These are phyloP conservation scores for Bombus ignitus DNA, from an alignment of 1,140 invertebrate species.

Conservation along the genomic window DNA sequence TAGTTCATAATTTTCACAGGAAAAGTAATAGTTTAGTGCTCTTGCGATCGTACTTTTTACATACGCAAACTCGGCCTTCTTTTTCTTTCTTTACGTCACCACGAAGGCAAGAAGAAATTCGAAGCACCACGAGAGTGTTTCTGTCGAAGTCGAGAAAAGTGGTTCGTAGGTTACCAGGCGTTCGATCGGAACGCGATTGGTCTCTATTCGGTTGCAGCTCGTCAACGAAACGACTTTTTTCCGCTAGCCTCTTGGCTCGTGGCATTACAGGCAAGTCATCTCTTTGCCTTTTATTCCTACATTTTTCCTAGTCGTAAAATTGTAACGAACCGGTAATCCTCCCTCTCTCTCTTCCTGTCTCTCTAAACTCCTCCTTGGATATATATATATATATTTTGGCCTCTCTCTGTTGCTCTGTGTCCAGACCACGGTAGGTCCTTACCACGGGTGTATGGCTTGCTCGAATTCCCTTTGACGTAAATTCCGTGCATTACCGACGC, in stretches of 20 bases:
- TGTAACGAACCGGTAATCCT: conserved; percentile 38
- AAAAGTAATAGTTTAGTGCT: conserved; percentile 14
- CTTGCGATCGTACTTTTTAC: not conserved
- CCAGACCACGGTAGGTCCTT: conserved; percentile 32
- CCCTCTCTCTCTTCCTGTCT: conserved; percentile 33
- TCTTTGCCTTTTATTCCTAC: conserved; percentile 1
- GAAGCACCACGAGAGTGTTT: not conserved
- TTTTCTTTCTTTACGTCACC: not conserved
- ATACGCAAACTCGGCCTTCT: not conserved
- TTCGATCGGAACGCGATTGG: conserved; percentile 5
- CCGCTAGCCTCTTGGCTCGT: not conserved
- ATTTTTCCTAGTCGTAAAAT: conserved; percentile 42
- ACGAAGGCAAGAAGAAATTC: not conserved
- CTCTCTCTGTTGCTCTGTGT: conserved; percentile 57
- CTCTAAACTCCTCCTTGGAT: conserved; percentile 40
- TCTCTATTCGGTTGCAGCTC: not conserved
- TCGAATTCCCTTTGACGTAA: conserved; percentile 79
- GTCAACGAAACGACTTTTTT: conserved; percentile 5
- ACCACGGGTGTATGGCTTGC: conserved; percentile 56
- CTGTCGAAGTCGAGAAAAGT: not conserved
- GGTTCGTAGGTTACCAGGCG: not conserved
- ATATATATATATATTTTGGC: not conserved
- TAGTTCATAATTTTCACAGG: conserved; percentile 18
- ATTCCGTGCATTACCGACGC: conserved; percentile 78
- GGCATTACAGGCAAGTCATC: not conserved